phyloP scores from a whole-genome alignment of 2,113 vertebrate species.

The Microtus ochrogaster region DNA sequence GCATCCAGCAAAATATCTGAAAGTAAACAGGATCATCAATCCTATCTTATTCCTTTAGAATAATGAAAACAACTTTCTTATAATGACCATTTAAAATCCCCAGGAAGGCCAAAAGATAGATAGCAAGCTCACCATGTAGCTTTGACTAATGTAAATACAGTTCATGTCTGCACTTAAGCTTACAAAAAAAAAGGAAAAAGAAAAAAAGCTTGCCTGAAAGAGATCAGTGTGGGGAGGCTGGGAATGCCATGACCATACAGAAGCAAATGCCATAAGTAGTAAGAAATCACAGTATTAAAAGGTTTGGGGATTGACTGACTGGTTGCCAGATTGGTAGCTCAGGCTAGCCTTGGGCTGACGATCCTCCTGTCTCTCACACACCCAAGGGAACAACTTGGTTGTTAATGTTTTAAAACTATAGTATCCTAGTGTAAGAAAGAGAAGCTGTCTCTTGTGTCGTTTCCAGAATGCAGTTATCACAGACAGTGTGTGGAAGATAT shows the following conservation, averaged over 20 bases:
- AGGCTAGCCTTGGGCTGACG: background rate
- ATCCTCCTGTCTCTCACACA: background rate
- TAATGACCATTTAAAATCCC: background rate
- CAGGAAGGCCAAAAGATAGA: background rate
- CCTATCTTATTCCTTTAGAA: background rate
- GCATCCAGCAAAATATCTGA: slow-evolving; percentile 94
- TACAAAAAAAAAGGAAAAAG: too few species aligned
- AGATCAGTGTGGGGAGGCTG: background rate
- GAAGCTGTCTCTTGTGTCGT: too few species aligned
- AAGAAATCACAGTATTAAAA: background rate
- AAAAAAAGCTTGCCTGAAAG: background rate
- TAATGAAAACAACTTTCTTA: slow-evolving; percentile 21
- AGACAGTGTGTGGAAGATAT: background rate
- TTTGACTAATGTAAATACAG: background rate
- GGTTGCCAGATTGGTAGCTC: background rate
- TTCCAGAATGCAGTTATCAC: background rate
- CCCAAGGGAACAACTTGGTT: too few species aligned
- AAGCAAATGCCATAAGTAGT: background rate
- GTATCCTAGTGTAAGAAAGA: background rate
- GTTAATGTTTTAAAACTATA: background rate
- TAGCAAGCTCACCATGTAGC: background rate
- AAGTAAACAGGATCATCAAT: slow-evolving; percentile 32
- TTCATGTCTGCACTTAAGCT: background rate
- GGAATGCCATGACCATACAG: background rate
- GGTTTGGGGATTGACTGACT: background rate